phyloP scores from a whole-genome alignment of 2,797 vertebrate genomes.

The Artibeus lituratus region DNA sequence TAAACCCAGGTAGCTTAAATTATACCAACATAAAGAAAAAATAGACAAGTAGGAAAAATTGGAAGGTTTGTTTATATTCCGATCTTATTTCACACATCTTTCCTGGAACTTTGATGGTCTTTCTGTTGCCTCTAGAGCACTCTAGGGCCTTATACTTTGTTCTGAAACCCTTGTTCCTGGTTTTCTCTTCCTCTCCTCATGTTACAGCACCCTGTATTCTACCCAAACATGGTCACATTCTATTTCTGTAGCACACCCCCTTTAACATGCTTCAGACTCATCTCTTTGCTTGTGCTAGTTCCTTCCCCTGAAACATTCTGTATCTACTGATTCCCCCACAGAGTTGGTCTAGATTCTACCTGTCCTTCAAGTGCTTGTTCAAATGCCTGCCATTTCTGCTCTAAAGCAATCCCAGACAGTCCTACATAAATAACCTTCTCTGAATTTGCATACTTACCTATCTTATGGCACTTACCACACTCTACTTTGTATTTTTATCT shows the following conservation, averaged over 20 bases:
- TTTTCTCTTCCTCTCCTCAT: background rate
- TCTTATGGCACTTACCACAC: background rate
- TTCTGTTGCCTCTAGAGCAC: background rate
- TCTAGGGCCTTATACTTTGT: background rate
- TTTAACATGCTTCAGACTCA: background rate
- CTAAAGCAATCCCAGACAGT: background rate
- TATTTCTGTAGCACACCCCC: background rate
- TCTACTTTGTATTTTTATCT: background rate
- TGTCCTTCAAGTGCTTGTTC: background rate
- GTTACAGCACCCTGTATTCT: background rate
- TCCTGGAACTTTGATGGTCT: background rate
- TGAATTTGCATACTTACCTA: background rate
- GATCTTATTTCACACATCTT: background rate
- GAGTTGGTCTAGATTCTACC: background rate
- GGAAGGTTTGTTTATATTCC: background rate
- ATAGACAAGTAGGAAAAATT: background rate
- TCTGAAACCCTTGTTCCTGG: background rate
- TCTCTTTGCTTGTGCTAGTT: background rate
- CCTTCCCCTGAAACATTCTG: background rate
- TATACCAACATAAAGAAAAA: background rate
- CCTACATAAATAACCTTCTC: background rate
- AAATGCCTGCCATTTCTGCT: background rate
- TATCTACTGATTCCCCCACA: background rate
- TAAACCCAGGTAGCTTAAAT: background rate
- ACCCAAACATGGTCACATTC: background rate